A percentile compares a stretch with the other conserved stretches of the same genome.
Evolutionary conservation across 2,888 invertebrate species (phyloP).

Genomic region (Syrphus vitripennis): DNA sequence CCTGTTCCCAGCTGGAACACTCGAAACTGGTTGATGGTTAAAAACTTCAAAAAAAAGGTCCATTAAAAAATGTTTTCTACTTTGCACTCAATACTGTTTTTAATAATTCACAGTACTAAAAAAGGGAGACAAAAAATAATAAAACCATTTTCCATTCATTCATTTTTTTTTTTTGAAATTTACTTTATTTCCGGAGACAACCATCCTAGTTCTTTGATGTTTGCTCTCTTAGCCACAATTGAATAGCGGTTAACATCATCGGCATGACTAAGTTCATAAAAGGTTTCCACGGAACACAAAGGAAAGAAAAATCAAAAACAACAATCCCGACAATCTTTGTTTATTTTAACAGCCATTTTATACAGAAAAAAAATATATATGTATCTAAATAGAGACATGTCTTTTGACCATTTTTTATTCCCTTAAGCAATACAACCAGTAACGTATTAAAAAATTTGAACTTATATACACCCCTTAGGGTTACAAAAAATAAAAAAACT

Average conservation of each 20-base stretch:
- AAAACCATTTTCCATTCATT: conserved; percentile 9
- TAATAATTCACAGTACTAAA: neutral
- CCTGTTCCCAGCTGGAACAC: too few species aligned
- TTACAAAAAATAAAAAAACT: neutral
- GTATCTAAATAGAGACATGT: neutral
- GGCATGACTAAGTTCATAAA: neutral
- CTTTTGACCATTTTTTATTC: neutral
- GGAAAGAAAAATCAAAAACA: neutral
- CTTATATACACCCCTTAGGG: neutral
- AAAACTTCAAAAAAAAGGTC: too few species aligned
- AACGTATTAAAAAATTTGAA: conserved; percentile 18
- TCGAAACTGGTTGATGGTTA: too few species aligned
- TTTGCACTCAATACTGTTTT: neutral
- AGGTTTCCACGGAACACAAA: neutral
- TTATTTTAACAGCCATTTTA: neutral
- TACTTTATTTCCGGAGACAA: neutral
- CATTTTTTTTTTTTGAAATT: neutral
- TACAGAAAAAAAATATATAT: neutral
- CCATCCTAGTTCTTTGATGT: conserved; percentile 5
- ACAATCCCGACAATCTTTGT: neutral
- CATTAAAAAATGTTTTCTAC: neutral
- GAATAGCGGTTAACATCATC: neutral
- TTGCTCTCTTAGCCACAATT: conserved; percentile 11
- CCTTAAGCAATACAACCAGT: neutral
- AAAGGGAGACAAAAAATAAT: neutral